Base-by-base conservation (phyloP, 1,140 invertebrate genomes). In the Drosophila setifemur region DNA sequence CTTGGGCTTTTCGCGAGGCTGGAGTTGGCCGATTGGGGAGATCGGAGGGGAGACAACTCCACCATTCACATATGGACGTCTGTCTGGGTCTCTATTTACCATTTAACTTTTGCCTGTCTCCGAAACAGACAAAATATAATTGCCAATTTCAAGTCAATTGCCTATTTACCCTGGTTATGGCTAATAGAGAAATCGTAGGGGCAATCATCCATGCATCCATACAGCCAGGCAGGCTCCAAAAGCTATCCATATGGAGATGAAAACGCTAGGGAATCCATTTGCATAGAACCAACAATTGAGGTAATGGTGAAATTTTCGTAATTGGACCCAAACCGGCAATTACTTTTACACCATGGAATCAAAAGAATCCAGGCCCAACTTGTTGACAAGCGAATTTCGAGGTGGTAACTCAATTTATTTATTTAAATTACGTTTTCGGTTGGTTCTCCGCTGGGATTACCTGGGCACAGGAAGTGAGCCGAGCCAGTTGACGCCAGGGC, bases 381-480 rank as follows among this genome's bases (percentile, higher is more conserved):
- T 86, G 81, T 86, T 86, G 81, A 83, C 73, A 83, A 69, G 63
- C 73, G 57, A 49, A 49, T 33, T 54, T 68, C 54, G 29, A 86
- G 81, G 81, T 86, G 81, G 81, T 86, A 86, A 86, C 81, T 86
- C 76, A 86, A 86, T 86, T 86, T 86, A 86, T 86, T 86, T 86
- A 86, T 86, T 86, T 81, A 86, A 86, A 86, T 83, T 83, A 33
- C 25, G 19, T 64, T 28, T 57, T 35, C 31, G 19, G 0, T 35
- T 44, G 3, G 9, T 26, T 26, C 21, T 40, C 1, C 3, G 9
- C 11, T 33, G 14, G 1, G 19, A 3, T 19, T 49, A 28, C 19
- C 29, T 37, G 21, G 21, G 9, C 18, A 48, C 64, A 79, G 79
- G 81, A 85, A 83, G 58, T 85, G 63, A 64, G 19, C 26, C 11